Conservation (phyloP, 35 echinoderm and acorn worm genomes). For the Anneissia japonica region DNA sequence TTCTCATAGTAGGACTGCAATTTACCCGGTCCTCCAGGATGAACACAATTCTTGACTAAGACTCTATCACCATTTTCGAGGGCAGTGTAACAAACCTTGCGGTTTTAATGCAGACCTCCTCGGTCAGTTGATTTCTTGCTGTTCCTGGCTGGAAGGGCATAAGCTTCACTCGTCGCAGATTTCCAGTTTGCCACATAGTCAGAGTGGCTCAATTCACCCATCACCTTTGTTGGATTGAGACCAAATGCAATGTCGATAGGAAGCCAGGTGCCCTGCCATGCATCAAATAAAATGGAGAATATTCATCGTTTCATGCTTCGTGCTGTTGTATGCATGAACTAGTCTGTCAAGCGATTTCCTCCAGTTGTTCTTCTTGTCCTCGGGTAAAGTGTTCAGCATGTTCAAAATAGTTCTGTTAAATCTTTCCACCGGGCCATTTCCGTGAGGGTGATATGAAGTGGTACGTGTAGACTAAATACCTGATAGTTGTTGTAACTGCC, state of each 20-base stretch:
- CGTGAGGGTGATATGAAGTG: conserved; percentile 40
- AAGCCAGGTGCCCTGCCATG: conserved; percentile 46
- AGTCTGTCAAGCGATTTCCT: neutral
- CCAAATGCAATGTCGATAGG: conserved; percentile 66
- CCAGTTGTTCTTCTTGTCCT: neutral
- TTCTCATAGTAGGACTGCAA: conserved; percentile 48
- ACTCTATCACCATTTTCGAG: conserved; percentile 45
- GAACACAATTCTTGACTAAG: conserved; percentile 39
- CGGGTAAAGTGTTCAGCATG: neutral
- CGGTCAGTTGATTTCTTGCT: neutral
- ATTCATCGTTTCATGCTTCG: conserved; percentile 39
- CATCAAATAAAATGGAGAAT: conserved; percentile 50
- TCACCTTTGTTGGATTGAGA: neutral
- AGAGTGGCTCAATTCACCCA: neutral
- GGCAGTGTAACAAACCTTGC: neutral
- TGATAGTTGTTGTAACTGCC: conserved; percentile 14
- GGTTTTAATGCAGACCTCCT: neutral
- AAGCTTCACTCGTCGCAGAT: conserved; percentile 43
- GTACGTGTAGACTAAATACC: conserved; percentile 35
- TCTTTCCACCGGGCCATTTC: neutral
- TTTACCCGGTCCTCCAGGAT: conserved; percentile 51
- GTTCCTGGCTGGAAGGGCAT: conserved; percentile 15
- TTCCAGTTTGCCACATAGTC: conserved; percentile 66
- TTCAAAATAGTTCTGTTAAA: neutral
- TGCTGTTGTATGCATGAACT: conserved; percentile 11